Evolutionary conservation across 2,113 vertebrate species (phyloP), one percentile per base, ranked within the genome.

Genomic region (Hepsetus odoe): DNA sequence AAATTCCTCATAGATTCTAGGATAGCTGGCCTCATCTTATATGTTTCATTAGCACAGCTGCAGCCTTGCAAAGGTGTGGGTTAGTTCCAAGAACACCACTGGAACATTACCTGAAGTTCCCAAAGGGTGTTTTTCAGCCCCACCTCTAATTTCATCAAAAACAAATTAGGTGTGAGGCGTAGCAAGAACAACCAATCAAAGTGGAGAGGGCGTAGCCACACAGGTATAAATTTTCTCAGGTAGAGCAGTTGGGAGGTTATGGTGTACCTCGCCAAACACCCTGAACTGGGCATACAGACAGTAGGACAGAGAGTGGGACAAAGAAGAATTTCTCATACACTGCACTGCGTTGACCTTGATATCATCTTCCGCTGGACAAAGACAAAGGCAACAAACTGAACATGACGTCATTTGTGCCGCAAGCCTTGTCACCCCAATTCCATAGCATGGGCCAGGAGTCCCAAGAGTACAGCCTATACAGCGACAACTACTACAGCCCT

Each of bases 371-470:
- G 38, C 73, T 32, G 30, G 58, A 42, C 13, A 24, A 24, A 24
- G 40, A 42, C 35, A 26, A 76, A 72, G 11, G 26, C 46, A 10
- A 18, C 64, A 14, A 38, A 40, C 22, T 59, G 82, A 93, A 74
- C 84, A 98, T 98, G 96, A 95, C 93, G 82, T 95, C 95, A 85
- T 96, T 95, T 26, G 91, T 95, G 51, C 92, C 91, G 0, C 92
- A 90, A 0, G 53, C 83, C 0, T 91, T 93, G 53, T 94, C 95
- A 16, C 91, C 95, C 3, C 95, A 95, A 0, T 95, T 94, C 87
- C 94, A 94, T 86, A 95, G 80, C 53, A 93, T 89, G 87, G 94
- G 93, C 59, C 92, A 96, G 79, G 95, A 97, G 9, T 90, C 93
- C 26, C 94, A 92, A 0, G 95, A 96, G 87, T 95, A 96, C 93